These are phyloP conservation scores for Vipera ursinii DNA, from an alignment of 2,797 vertebrate genomes.

Conservation along the genomic window DNA sequence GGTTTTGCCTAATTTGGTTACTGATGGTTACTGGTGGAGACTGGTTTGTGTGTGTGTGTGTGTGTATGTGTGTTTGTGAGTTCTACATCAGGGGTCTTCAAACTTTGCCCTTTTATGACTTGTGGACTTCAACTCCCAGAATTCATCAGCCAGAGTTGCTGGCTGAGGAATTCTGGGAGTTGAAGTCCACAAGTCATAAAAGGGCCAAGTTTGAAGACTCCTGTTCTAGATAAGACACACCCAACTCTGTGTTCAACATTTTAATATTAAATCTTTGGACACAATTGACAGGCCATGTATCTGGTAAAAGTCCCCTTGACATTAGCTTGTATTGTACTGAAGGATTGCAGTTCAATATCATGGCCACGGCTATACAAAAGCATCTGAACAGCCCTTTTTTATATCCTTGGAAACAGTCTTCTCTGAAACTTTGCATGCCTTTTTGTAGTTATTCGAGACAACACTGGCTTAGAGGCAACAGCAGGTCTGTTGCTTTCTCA, in stretches of 20 bases:
- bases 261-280: neutral
- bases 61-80: neutral
- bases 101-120: too few species aligned
- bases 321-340: neutral
- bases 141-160: too few species aligned
- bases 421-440: neutral
- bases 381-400: neutral
- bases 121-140: too few species aligned
- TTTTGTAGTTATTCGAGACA: neutral
- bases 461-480: neutral
- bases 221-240: too few species aligned
- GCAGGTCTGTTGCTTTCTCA: neutral
- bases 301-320: neutral
- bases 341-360: neutral
- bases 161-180: too few species aligned
- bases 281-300: neutral
- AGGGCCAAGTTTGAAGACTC: too few species aligned
- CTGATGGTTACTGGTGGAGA: neutral
- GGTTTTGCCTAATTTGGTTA: neutral
- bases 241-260: neutral
- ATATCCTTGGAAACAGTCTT: neutral
- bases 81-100: neutral
- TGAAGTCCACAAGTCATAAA: too few species aligned
- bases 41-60: neutral
- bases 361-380: neutral